Evolutionary conservation across 2,113 vertebrate species (phyloP), one percentile per base, ranked within the genome.

Genomic region (Lophius piscatorius): DNA sequence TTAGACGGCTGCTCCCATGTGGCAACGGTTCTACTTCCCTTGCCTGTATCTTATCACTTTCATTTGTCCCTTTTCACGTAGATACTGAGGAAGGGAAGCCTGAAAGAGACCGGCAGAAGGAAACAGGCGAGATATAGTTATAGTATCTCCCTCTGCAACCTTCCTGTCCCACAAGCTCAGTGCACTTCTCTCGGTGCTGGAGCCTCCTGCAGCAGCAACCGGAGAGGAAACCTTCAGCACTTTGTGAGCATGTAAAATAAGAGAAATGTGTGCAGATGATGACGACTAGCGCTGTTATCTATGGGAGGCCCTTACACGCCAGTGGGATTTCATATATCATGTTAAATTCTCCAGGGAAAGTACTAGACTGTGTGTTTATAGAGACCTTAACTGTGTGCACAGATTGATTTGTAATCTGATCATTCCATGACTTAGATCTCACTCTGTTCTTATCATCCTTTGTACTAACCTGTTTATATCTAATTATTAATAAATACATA

Each of bases 341-440:
- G n/a, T n/a, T n/a, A 49, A 35, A 39, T 9, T 52, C 26, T 18
- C 17, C 4, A 41, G 17, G 34, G 24, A 48, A 48, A 75, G 44
- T 74, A 82, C 66, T 72, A 72, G 57, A 36, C 54, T 17, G 54
- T 55, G 23, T 63, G 68, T 68, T 56, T 49, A 36, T 65, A 12
- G 5, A 16, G n/a, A 33, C 46, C 33, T 26, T 12, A 33, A 76
- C 46, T 44, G 26, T 54, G 13, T n/a, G 52, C 47, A 22, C 50
- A 38, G 29, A 38, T 34, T 10, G 29, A 38, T 34, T 10, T 40
- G 36, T 63, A 34, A 59, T 57, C 14, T 49, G 39, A 40, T 74
- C 82, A 84, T 91, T 91, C 84, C 81, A 41, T 8, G 55, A 57
- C 44, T 74, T 63, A 13, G 24, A 60, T 46, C 57, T 76, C 23